These are phyloP conservation scores for Clivina fossor DNA, from an alignment of 2,888 invertebrate species.

Conservation along the genomic window DNA sequence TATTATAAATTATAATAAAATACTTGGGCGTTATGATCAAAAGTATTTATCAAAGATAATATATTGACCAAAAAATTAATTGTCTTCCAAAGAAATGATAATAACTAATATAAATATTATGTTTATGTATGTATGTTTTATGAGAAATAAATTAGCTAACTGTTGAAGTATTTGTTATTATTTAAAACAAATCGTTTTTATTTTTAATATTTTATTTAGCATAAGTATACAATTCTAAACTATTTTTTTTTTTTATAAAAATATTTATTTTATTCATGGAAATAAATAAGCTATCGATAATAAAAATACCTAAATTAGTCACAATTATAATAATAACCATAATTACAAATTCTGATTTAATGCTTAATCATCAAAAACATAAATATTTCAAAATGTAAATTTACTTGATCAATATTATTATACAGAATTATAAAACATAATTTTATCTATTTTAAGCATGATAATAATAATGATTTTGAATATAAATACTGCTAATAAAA, in stretches of 20 bases:
- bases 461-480: too few species aligned
- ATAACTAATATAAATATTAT: neutral
- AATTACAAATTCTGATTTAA: too few species aligned
- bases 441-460: too few species aligned
- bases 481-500: too few species aligned
- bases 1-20: constrained; percentile 19
- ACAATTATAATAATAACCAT: too few species aligned
- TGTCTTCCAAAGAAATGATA: constrained; percentile 30
- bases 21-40: too few species aligned
- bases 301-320: constrained; percentile 27
- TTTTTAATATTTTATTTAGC: constrained; percentile 16
- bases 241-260: constrained; percentile 30
- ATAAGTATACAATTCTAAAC: constrained; percentile 34
- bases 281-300: constrained; percentile 34
- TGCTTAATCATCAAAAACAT: too few species aligned
- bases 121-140: neutral
- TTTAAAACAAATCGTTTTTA: constrained; percentile 6
- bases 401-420: too few species aligned
- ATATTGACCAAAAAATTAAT: constrained; percentile 10
- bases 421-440: too few species aligned
- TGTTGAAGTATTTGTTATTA: constrained; percentile 6
- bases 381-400: too few species aligned
- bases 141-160: constrained; percentile 7
- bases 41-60: too few species aligned
- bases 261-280: constrained; percentile 33